Percentiles rank a stretch among this genome's conserved stretches.
Evolutionary conservation across 2,888 invertebrate species (phyloP).

Genomic region (Tipula unca): DNA sequence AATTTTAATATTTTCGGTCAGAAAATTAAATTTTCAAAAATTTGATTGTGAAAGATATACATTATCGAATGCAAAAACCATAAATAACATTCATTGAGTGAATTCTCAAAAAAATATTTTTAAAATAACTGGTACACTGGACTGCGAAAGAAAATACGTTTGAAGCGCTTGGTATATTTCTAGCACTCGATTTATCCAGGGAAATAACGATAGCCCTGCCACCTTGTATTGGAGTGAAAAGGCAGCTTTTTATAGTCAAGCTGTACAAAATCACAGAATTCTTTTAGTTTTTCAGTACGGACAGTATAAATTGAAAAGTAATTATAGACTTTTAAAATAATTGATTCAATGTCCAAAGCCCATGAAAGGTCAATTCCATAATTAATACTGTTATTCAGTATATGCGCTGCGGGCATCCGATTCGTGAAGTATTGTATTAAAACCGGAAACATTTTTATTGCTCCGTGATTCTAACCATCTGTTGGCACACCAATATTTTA

Average conservation of each 20-base stretch:
- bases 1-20: no score
- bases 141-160: background rate
- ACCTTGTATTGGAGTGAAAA: conserved; percentile 14
- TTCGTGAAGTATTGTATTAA: conserved; percentile 15
- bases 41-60: background rate
- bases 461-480: background rate
- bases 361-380: conserved; percentile 24
- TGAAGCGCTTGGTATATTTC: background rate
- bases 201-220: background rate
- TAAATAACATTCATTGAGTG: background rate
- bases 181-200: background rate
- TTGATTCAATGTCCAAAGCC: conserved; percentile 27
- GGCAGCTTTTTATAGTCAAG: background rate
- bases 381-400: conserved; percentile 22
- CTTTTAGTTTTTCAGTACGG: conserved; percentile 20
- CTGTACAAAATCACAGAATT: background rate
- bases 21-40: no score
- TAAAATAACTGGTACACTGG: background rate
- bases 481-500: background rate
- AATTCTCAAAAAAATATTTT: background rate
- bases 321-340: conserved; percentile 27
- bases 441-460: background rate
- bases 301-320: conserved; percentile 26
- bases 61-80: background rate
- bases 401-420: conserved; percentile 21